phyloP scores from a whole-genome alignment of 2,113 vertebrate species.

The Peromyscus leucopus region DNA sequence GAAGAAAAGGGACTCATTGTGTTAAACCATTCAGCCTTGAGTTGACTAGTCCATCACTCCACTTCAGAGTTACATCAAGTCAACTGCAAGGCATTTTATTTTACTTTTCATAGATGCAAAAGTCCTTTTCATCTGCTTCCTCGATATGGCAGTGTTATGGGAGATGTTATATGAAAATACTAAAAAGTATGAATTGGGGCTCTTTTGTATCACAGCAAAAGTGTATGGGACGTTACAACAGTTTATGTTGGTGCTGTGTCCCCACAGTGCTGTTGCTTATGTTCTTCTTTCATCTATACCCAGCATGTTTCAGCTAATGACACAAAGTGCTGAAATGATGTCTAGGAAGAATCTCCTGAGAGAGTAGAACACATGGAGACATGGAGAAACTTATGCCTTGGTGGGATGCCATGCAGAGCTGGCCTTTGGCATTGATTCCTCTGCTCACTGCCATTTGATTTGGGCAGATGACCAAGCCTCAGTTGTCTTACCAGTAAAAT shows the following conservation, averaged over 20 bases:
- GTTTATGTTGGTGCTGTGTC: neutral
- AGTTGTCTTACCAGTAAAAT: neutral
- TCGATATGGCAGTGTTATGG: conserved; percentile 57
- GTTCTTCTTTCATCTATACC: neutral
- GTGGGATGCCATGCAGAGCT: neutral
- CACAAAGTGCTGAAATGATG: neutral
- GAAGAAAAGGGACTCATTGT: conserved; percentile 29
- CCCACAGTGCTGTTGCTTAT: neutral
- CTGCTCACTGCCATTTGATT: neutral
- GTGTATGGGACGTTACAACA: conserved; percentile 21
- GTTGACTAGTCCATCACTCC: neutral
- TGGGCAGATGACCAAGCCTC: neutral
- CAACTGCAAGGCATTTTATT: conserved; percentile 61
- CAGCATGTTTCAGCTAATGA: conserved; percentile 32
- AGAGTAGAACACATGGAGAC: neutral
- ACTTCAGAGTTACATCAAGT: conserved; percentile 50
- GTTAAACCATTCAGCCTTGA: conserved; percentile 53
- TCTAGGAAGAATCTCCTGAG: neutral
- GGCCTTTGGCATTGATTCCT: neutral
- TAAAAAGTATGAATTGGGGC: conserved; percentile 79
- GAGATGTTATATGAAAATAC: conserved; percentile 20
- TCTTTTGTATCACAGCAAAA: conserved; percentile 13
- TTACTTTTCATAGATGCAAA: conserved; percentile 71
- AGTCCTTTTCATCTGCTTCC: conserved; percentile 70
- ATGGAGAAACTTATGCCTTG: neutral